Base-by-base conservation (phyloP, 2,797 vertebrate genomes). In the Siniperca obscura region DNA sequence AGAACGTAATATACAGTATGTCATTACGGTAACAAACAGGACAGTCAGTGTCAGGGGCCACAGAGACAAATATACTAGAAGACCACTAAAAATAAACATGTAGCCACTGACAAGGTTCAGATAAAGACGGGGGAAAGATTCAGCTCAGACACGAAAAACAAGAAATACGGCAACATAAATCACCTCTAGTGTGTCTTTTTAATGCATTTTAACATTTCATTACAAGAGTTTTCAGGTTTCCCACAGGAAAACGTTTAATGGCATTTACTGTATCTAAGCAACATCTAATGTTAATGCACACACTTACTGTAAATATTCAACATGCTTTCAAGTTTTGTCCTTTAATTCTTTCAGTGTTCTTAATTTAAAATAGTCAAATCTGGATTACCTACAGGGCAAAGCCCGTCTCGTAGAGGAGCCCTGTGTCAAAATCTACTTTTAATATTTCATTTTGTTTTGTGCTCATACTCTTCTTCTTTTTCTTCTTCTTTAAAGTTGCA, bases 231-330 rank as follows among this genome's bases (percentile, higher is more conserved):
- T 50, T 53, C 19, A 61, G 19, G 25, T 61, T 40, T 57, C 7
- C 27, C n/a, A 34, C 4, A 2, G 57, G 1, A n/a, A 70, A 22
- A 13, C 36, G 16, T 16, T 14, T 68, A 3, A 30, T 36, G 13
- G n/a, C 36, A 60, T 71, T 34, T 34, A 56, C 9, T 62, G 10
- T 66, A 46, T 67, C 59, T 22, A 48, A 50, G 19, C 55, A 72
- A 30, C 27, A 19, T 64, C 14, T 46, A 21, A 52, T 68, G 9
- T 76, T 21, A 40, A 5, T 46, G n/a, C 14, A 36, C 59, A 61
- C n/a, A 40, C 7, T 12, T 46, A 48, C 19, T 70, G 7, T 56
- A 25, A 50, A 76, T 52, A 44, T 52, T 36, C 5, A 53, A 38
- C 34, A 19, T 8, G 19, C 44, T 71, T 60, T 55, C 21, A 55